Evolutionary conservation across 2,797 vertebrate species (phyloP).

Genomic region (Perodicticus potto): DNA sequence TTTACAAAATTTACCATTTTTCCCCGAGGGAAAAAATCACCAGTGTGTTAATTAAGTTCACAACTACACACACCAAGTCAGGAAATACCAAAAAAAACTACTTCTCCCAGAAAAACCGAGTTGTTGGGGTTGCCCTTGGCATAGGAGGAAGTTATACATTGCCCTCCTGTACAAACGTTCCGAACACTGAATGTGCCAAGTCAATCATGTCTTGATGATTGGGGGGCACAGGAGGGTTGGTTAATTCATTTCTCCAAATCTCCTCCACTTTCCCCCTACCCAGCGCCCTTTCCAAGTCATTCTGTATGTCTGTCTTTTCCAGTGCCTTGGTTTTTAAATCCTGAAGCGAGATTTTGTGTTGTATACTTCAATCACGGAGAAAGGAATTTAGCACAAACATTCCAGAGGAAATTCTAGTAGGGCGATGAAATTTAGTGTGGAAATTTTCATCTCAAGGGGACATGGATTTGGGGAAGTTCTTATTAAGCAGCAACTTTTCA

Average conservation of each 20-base stretch:
- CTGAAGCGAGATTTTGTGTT: slow-evolving; percentile 61
- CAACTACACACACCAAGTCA: slow-evolving; percentile 72
- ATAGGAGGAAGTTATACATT: slow-evolving; percentile 67
- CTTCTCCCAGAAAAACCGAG: slow-evolving; percentile 55
- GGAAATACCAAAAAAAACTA: slow-evolving; percentile 74
- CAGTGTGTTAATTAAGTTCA: slow-evolving; percentile 80
- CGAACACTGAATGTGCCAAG: slow-evolving; percentile 63
- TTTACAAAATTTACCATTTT: slow-evolving; percentile 75
- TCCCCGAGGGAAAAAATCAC: slow-evolving; percentile 72
- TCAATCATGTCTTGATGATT: slow-evolving; percentile 67
- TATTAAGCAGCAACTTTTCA: slow-evolving; percentile 73
- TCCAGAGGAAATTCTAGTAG: slow-evolving; percentile 82
- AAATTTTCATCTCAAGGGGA: slow-evolving; percentile 77
- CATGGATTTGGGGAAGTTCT: slow-evolving; percentile 73
- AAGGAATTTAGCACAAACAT: slow-evolving; percentile 81
- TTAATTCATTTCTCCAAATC: slow-evolving; percentile 50
- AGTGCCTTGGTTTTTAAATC: slow-evolving; percentile 23
- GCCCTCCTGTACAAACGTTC: slow-evolving; percentile 54
- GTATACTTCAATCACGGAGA: slow-evolving; percentile 67
- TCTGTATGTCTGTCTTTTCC: neutral
- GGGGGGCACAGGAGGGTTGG: neutral
- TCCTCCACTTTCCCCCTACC: neutral
- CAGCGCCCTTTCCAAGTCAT: neutral
- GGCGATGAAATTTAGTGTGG: slow-evolving; percentile 78
- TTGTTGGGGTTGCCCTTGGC: slow-evolving; percentile 52